Base-by-base conservation (phyloP, 2,113 vertebrate genomes). In the Pomatostomus ruficeps region DNA sequence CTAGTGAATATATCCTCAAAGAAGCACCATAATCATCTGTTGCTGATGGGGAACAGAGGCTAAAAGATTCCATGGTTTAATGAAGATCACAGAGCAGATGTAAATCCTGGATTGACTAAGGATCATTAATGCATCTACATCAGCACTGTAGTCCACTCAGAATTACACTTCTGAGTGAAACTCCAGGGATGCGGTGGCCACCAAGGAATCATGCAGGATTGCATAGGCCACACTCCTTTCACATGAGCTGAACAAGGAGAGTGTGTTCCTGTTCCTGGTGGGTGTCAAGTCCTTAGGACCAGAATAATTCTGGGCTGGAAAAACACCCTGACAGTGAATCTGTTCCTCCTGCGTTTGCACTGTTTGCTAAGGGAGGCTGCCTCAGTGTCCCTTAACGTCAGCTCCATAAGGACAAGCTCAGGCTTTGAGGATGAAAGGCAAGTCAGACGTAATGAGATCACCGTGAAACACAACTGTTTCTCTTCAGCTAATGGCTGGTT, bases 251-350 rank as follows among this genome's bases (percentile, higher is more conserved):
- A 75, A 23, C 22, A 12, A 65, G 33, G 33, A 66, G 22, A 5
- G 7, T 23, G 36, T 36, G 52, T 14, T 68, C 25, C 36, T 79
- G 48, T 40, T 85, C 62, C 36, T 82, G 31, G 7, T 36, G 43
- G 5, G 10, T 33, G 26, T 91, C 72, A 67, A 84, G 38, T 61
- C 23, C 18, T 73, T 29, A 55, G 55, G 25, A 57, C 6, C 13
- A 54, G 35, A 74, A 81, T 40, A 85, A 78, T 89, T 13, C 15
- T 63, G 17, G 25, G 8, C n/a, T 62, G 51, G 66, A 33, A 73
- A 66, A 80, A 19, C 38, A n/a, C 11, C 8, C 9, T 0, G 1
- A 58, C 31, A 0, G 0, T 33, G 28, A 67, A 54, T 38, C 11
- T 35, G 28, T 7, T 58, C 4, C 33, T 74, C 35, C 51, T 28